These are phyloP conservation scores for Tapirus indicus DNA, from an alignment of 2,797 vertebrate genomes.

Conservation along the genomic window DNA sequence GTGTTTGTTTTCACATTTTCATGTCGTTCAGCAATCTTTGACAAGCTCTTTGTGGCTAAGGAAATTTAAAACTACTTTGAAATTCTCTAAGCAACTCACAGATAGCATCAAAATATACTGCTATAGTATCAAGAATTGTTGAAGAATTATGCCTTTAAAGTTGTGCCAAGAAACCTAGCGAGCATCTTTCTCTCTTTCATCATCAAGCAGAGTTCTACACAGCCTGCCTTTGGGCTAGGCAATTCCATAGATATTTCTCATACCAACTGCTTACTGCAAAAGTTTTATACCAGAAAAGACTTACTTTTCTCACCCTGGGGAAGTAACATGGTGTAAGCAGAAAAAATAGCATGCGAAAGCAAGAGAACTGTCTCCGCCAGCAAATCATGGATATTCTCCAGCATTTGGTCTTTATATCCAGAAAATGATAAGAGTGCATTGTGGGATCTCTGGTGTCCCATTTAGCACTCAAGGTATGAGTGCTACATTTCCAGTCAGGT, in stretches of 20 bases:
- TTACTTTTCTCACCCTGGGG: conserved; percentile 32
- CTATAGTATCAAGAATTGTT: conserved; percentile 41
- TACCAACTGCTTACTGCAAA: conserved; percentile 6
- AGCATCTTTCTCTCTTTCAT: conserved; percentile 58
- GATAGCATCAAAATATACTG: conserved; percentile 77
- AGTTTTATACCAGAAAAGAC: conserved; percentile 35
- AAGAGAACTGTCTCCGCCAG: background rate
- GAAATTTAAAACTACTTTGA: conserved; percentile 81
- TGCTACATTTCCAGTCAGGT: background rate
- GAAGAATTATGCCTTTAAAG: conserved; percentile 72
- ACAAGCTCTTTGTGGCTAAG: conserved; percentile 75
- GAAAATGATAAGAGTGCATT: background rate
- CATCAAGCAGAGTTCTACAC: conserved; percentile 50
- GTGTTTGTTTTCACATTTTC: conserved; percentile 78
- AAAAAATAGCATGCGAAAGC: background rate
- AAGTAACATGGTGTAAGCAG: background rate
- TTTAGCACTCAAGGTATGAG: background rate
- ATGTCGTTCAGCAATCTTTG: conserved; percentile 65
- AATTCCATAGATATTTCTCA: conserved; percentile 47
- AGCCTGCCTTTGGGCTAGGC: conserved; percentile 30
- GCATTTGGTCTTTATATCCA: background rate
- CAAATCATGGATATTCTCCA: background rate
- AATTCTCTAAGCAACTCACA: conserved; percentile 71
- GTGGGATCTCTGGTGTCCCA: background rate
- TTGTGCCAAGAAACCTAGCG: conserved; percentile 8